A percentile compares a stretch with the other conserved stretches of the same genome.
Evolutionary conservation across 2,113 vertebrate genomes (phyloP).

Genomic region (Pangasianodon hypophthalmus): DNA sequence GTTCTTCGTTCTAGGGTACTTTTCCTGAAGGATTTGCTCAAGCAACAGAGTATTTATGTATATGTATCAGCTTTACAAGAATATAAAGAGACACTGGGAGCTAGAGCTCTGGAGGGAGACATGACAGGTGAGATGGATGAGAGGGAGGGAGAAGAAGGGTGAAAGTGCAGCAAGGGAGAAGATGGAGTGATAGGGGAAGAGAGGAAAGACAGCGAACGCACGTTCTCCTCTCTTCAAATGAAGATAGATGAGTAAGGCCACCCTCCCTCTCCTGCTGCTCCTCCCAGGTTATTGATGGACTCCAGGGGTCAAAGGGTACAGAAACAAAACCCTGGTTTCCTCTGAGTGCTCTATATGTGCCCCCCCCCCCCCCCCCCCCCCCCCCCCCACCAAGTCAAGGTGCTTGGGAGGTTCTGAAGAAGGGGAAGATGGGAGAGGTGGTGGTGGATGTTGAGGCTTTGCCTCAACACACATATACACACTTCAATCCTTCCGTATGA

Average conservation of each 20-base stretch:
- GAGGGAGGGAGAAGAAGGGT: constrained; percentile 33
- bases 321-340: constrained; percentile 67
- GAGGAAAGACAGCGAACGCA: constrained; percentile 54
- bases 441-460: constrained; percentile 14
- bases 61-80: neutral
- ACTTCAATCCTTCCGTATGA: constrained; percentile 21
- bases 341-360: constrained; percentile 54
- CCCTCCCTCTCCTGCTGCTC: constrained; percentile 47
- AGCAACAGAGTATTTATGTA: neutral
- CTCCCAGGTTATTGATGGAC: constrained; percentile 72
- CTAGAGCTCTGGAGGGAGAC: neutral
- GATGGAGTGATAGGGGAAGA: constrained; percentile 56
- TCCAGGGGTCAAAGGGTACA: constrained; percentile 67
- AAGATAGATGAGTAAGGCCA: constrained; percentile 69
- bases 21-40: neutral
- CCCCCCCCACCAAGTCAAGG: constrained; percentile 59
- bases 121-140: constrained; percentile 26
- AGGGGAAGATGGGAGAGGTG: neutral
- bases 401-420: constrained; percentile 43
- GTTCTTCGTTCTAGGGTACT: neutral
- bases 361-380: constrained; percentile 51
- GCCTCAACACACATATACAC: constrained; percentile 36
- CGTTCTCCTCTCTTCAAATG: constrained; percentile 68
- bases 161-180: constrained; percentile 51
- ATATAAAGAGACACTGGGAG: neutral